phyloP scores from a whole-genome alignment of 2,888 invertebrate species.

The Heliconius hortense region DNA sequence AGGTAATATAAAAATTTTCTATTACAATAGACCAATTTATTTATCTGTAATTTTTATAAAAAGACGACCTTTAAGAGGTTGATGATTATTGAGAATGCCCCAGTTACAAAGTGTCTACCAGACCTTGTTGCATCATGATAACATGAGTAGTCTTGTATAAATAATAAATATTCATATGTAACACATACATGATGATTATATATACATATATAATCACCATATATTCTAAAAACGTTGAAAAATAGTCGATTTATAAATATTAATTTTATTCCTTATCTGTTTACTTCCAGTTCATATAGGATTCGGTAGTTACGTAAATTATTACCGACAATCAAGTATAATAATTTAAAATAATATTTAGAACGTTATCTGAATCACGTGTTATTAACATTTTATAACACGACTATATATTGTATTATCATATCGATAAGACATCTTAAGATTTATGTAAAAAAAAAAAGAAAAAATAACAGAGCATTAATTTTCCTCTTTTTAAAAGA shows the following conservation, averaged over 20 bases:
- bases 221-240: background rate
- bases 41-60: slow-evolving; percentile 19
- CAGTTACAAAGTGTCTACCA: slow-evolving; percentile 14
- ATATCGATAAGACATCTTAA: background rate
- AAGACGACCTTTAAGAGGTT: slow-evolving; percentile 12
- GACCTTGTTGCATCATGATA: slow-evolving; percentile 15
- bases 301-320: slow-evolving; percentile 1
- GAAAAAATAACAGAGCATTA: too few relatives aligned
- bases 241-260: background rate
- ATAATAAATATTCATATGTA: background rate
- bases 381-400: background rate
- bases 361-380: background rate
- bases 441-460: background rate
- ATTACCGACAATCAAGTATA: background rate
- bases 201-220: background rate
- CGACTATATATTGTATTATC: background rate
- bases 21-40: background rate
- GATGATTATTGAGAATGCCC: slow-evolving; percentile 21
- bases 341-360: background rate
- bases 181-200: background rate
- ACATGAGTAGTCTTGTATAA: background rate
- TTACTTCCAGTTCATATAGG: background rate
- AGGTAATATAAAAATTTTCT: slow-evolving; percentile 3
- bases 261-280: background rate
- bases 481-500: background rate